Percentiles rank a stretch among this genome's conserved stretches.
These are phyloP conservation scores for Tyto alba DNA, from an alignment of 2,113 vertebrate species.

Conservation along the genomic window DNA sequence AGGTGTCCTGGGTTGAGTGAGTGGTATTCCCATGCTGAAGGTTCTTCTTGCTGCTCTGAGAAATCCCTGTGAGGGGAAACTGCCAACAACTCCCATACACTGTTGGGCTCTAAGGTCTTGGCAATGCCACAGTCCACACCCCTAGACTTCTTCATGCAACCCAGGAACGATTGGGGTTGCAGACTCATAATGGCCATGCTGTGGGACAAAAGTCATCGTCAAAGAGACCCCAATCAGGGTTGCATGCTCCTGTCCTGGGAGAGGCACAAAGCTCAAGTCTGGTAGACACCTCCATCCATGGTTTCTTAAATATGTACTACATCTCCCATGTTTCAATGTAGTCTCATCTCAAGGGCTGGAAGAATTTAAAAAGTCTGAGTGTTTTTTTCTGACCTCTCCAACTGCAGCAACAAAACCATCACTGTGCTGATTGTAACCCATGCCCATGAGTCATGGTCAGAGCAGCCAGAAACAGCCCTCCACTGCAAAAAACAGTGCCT, in stretches of 20 bases:
- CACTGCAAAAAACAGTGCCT: not conserved
- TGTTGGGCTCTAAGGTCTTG: not conserved
- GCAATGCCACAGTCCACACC: not conserved
- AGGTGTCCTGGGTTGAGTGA: too few species aligned
- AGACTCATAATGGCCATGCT: not conserved
- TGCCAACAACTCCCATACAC: not conserved
- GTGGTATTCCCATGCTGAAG: not conserved
- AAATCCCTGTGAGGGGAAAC: not conserved
- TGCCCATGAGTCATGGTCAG: not conserved
- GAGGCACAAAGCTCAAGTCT: not conserved
- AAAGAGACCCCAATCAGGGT: not conserved
- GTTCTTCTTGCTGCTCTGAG: not conserved
- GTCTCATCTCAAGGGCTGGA: not conserved
- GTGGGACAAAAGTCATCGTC: not conserved
- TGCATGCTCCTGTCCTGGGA: not conserved
- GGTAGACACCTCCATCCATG: not conserved
- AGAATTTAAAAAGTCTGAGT: not conserved
- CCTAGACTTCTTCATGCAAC: not conserved
- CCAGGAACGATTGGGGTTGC: rapidly evolving
- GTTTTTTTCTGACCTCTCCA: not conserved
- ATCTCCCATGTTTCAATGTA: not conserved
- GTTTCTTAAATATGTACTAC: not conserved
- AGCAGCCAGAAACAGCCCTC: not conserved
- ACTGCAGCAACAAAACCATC: not conserved
- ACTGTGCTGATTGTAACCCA: not conserved